phyloP scores from a whole-genome alignment of 2,888 invertebrate genomes.

The Molorchus minor region DNA sequence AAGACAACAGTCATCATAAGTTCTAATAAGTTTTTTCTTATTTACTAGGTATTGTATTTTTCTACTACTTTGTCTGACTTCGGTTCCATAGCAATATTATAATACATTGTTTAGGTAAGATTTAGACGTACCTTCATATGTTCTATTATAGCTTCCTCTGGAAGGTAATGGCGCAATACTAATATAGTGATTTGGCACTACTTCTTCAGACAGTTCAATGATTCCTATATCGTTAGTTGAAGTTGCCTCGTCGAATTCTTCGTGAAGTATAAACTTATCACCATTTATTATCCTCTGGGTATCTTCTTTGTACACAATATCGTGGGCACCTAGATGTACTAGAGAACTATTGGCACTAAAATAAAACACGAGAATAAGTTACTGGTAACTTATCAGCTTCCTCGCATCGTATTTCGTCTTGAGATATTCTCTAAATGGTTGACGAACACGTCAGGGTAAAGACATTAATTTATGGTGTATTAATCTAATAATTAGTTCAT shows the following conservation, averaged over 20 bases:
- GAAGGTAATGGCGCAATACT: background rate
- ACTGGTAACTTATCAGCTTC: background rate
- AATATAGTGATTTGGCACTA: slow-evolving; percentile 30
- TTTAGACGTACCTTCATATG: slow-evolving; percentile 5
- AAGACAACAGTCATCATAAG: background rate
- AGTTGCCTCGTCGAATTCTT: slow-evolving; percentile 50
- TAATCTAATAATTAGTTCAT: background rate
- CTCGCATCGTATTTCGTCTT: background rate
- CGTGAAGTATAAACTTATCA: slow-evolving; percentile 54
- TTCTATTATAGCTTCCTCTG: background rate
- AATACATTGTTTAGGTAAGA: no score
- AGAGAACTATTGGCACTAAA: slow-evolving; percentile 8
- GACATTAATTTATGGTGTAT: background rate
- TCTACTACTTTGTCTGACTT: no score
- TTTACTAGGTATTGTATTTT: no score
- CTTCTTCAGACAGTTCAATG: slow-evolving; percentile 43
- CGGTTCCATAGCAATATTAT: no score
- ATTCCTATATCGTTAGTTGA: slow-evolving; percentile 61
- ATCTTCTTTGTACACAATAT: slow-evolving; percentile 47
- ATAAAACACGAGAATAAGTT: background rate
- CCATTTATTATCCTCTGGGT: slow-evolving; percentile 45
- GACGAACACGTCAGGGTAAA: background rate
- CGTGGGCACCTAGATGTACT: slow-evolving; percentile 39
- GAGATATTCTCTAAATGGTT: background rate
- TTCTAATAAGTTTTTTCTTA: background rate